These are phyloP conservation scores for Cottoperca gobio DNA, from an alignment of 2,797 vertebrate genomes.

Conservation along the genomic window DNA sequence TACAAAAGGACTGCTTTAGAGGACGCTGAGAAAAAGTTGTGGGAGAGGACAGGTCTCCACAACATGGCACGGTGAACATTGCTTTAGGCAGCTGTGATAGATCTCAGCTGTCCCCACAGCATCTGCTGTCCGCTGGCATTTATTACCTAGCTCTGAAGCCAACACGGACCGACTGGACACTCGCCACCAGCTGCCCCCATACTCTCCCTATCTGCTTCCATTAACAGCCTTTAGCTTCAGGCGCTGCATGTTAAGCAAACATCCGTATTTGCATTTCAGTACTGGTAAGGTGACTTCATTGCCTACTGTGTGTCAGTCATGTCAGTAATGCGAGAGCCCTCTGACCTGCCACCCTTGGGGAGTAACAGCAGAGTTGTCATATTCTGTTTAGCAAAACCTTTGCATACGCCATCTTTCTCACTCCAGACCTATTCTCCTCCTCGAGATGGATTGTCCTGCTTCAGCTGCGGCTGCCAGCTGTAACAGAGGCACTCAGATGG, in stretches of 20 bases:
- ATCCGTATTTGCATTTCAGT: conserved; percentile 43
- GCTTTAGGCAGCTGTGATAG: conserved; percentile 68
- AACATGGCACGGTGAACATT: conserved; percentile 46
- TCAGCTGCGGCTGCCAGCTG: conserved; percentile 75
- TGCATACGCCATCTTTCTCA: conserved; percentile 40
- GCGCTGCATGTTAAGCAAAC: conserved; percentile 9
- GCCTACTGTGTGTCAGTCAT: conserved; percentile 24
- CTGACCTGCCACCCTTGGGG: conserved; percentile 28
- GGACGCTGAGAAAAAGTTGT: not conserved
- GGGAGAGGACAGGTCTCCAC: conserved; percentile 24
- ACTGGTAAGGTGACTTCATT: conserved; percentile 18
- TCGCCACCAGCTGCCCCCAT: conserved; percentile 57
- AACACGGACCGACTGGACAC: conserved; percentile 69
- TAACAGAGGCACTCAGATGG: conserved; percentile 66
- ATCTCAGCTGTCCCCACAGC: conserved; percentile 76
- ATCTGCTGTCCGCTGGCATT: conserved; percentile 82
- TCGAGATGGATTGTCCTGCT: conserved; percentile 68
- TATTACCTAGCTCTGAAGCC: conserved; percentile 64
- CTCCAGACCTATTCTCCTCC: conserved; percentile 56
- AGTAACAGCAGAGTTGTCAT: conserved; percentile 28
- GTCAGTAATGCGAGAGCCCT: conserved; percentile 22
- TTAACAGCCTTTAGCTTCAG: conserved; percentile 48
- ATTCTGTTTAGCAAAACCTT: conserved; percentile 30
- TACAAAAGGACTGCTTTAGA: conserved; percentile 12
- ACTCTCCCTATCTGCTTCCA: conserved; percentile 28